Conservation (phyloP, 2,888 invertebrate genomes). For the Ephialtes manifestator region DNA sequence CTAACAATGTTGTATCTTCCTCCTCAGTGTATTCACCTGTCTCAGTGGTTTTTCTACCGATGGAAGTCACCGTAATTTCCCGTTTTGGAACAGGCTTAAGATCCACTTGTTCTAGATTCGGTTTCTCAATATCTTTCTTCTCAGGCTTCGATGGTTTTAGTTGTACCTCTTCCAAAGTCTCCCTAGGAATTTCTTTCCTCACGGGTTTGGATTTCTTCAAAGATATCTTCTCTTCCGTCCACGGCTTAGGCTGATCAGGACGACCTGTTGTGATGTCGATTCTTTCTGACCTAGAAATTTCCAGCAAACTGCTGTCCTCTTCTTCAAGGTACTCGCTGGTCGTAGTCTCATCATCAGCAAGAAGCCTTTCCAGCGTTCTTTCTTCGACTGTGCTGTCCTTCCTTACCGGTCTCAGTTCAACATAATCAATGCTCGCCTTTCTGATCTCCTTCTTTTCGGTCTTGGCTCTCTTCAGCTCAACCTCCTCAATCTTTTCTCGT, state of each 20-base stretch:
- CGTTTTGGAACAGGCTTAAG: conserved; percentile 67
- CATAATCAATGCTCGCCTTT: conserved; percentile 74
- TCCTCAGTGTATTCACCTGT: conserved; percentile 75
- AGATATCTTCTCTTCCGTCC: conserved; percentile 87
- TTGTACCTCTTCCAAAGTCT: conserved; percentile 86
- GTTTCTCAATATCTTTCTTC: conserved; percentile 74
- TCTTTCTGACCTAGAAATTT: conserved; percentile 73
- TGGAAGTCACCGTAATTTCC: conserved; percentile 40
- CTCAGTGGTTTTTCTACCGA: conserved; percentile 44
- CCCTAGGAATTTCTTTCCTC: conserved; percentile 83
- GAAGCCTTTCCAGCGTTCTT: conserved; percentile 63
- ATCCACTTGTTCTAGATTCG: conserved; percentile 72
- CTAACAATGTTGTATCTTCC: conserved; percentile 73
- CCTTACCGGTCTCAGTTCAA: conserved; percentile 76
- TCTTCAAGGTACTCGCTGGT: conserved; percentile 76
- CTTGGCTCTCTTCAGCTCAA: conserved; percentile 87
- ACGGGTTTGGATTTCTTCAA: conserved; percentile 86
- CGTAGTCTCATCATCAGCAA: conserved; percentile 70
- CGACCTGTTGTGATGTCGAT: conserved; percentile 80
- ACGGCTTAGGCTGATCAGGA: conserved; percentile 86
- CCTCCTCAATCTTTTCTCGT: conserved; percentile 79
- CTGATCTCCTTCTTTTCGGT: conserved; percentile 83
- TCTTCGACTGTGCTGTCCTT: conserved; percentile 73
- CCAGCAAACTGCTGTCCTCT: conserved; percentile 72
- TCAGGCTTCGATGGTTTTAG: conserved; percentile 88